Percentiles rank a stretch among this genome's conserved stretches.
phyloP scores from a whole-genome alignment of 2,888 invertebrate species.

The Philereme vetulata region DNA sequence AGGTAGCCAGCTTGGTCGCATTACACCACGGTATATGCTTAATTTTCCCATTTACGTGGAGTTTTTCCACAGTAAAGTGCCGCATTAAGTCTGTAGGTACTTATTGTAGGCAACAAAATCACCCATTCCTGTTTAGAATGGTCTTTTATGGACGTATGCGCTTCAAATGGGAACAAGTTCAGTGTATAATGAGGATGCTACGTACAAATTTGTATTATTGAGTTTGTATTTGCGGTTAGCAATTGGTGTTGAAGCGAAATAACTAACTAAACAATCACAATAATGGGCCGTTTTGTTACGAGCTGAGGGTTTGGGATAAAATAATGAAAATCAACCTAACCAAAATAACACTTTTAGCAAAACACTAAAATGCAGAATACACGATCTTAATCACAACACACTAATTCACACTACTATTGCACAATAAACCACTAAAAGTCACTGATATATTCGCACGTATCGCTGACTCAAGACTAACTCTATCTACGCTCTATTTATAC shows the following conservation, averaged over 20 bases:
- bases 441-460: too few relatives aligned
- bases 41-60: slow-evolving; percentile 56
- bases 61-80: slow-evolving; percentile 50
- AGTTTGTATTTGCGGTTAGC: slow-evolving; percentile 31
- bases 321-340: too few relatives aligned
- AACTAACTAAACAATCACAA: too few relatives aligned
- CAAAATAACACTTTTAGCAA: too few relatives aligned
- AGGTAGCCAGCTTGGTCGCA: slow-evolving; percentile 39
- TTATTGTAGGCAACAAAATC: slow-evolving; percentile 63
- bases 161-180: slow-evolving; percentile 49
- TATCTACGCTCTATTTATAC: too few relatives aligned
- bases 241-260: slow-evolving; percentile 13
- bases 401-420: too few relatives aligned
- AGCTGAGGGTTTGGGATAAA: too few relatives aligned
- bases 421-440: too few relatives aligned
- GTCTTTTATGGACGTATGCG: slow-evolving; percentile 51
- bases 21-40: slow-evolving; percentile 49
- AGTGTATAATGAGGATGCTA: slow-evolving; percentile 49
- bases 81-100: slow-evolving; percentile 51
- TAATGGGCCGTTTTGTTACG: too few relatives aligned
- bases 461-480: too few relatives aligned
- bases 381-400: too few relatives aligned
- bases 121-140: slow-evolving; percentile 58
- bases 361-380: too few relatives aligned
- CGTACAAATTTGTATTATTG: slow-evolving; percentile 33